Conservation (phyloP, 2,113 vertebrate genomes). For the Psophia crepitans region DNA sequence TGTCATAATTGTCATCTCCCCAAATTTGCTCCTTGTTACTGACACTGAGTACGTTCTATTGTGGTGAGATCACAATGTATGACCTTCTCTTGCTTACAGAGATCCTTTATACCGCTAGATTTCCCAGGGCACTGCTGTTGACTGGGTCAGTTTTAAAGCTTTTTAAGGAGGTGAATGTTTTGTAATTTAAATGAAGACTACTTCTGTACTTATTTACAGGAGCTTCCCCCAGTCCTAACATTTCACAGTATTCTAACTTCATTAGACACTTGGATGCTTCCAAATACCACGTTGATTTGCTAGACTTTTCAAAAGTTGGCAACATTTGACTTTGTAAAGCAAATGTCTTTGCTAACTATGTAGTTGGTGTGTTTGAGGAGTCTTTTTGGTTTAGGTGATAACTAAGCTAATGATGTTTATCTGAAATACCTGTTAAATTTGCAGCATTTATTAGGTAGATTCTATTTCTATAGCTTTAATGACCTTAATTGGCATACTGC, state of each 20-base stretch:
- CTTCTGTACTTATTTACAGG: slow-evolving; percentile 65
- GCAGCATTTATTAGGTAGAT: slow-evolving; percentile 57
- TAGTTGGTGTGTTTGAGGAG: slow-evolving; percentile 48
- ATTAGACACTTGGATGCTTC: slow-evolving; percentile 60
- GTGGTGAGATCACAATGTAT: slow-evolving; percentile 23
- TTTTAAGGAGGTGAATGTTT: slow-evolving; percentile 65
- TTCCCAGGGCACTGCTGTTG: slow-evolving; percentile 24
- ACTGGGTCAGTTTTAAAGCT: slow-evolving; percentile 66
- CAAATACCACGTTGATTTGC: slow-evolving; percentile 53
- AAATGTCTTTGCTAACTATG: slow-evolving; percentile 51
- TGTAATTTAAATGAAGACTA: slow-evolving; percentile 59
- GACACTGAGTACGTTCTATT: background rate
- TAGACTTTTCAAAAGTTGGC: slow-evolving; percentile 52
- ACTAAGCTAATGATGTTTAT: slow-evolving; percentile 58
- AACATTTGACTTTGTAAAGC: slow-evolving; percentile 47
- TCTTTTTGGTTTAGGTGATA: slow-evolving; percentile 58
- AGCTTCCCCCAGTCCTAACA: slow-evolving; percentile 44
- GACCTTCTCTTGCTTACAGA: slow-evolving; percentile 14
- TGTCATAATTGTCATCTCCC: slow-evolving; percentile 25
- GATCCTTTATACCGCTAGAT: slow-evolving; percentile 43
- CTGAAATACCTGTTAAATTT: slow-evolving; percentile 56
- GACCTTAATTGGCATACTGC: slow-evolving; percentile 49
- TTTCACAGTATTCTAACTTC: slow-evolving; percentile 64
- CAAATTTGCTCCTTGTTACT: slow-evolving; percentile 4
- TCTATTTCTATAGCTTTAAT: slow-evolving; percentile 53